Percentiles rank a stretch among this genome's conserved stretches.
phyloP scores from a whole-genome alignment of 2,113 vertebrate species.

The Indicator maculatus region DNA sequence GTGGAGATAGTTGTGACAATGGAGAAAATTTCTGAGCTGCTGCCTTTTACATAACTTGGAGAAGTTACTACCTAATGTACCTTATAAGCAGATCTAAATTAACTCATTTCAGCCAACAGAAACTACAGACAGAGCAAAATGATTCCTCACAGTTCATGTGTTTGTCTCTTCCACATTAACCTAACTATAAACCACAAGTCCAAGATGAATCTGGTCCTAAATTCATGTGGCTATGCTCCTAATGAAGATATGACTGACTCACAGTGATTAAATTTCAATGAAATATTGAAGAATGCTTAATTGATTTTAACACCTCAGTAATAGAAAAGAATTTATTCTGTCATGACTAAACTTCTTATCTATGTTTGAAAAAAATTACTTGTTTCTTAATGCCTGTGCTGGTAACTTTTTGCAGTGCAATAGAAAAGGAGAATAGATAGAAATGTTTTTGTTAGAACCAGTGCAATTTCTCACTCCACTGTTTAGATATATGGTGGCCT shows the following conservation, averaged over 20 bases:
- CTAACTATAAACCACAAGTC: neutral
- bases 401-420: neutral
- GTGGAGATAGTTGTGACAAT: neutral
- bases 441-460: neutral
- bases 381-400: neutral
- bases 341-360: slow-evolving; percentile 17
- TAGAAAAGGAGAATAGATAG: neutral
- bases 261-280: slow-evolving; percentile 8
- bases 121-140: neutral
- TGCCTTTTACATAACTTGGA: neutral
- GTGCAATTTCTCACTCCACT: neutral
- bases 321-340: slow-evolving; percentile 4
- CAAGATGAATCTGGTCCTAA: neutral
- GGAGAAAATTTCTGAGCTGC: neutral
- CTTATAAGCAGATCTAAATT: neutral
- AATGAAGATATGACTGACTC: slow-evolving; percentile 20
- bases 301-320: slow-evolving; percentile 9
- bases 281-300: slow-evolving; percentile 52
- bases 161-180: neutral
- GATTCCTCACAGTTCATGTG: neutral
- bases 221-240: slow-evolving; percentile 1
- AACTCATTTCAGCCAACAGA: neutral
- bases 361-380: slow-evolving; percentile 9
- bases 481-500: neutral
- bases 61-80: neutral